A percentile compares a stretch with the other conserved stretches of the same genome.
Evolutionary conservation across 2,888 invertebrate genomes (phyloP).

Genomic region (Chorisops tibialis): DNA sequence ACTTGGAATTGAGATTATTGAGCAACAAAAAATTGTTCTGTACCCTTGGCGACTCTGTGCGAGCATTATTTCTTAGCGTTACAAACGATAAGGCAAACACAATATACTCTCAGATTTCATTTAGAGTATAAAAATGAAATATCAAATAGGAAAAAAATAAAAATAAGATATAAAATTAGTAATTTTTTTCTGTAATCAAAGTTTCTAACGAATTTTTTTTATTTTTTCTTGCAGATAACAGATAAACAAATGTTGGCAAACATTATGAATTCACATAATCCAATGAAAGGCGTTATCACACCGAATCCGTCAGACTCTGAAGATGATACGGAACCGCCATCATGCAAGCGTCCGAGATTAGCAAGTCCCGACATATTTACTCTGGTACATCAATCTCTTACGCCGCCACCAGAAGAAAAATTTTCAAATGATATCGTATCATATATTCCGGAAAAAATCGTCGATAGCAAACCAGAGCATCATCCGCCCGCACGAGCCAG

Average conservation of each 20-base stretch:
- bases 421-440: neutral
- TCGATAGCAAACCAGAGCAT: neutral
- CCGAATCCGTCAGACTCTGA: constrained; percentile 86
- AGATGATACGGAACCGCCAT: constrained; percentile 61
- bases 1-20: no score
- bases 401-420: constrained; percentile 36
- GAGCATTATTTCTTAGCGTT: no score
- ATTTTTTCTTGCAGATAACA: constrained; percentile 10
- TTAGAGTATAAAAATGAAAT: no score
- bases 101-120: no score
- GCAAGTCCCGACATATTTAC: constrained; percentile 10
- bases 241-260: constrained; percentile 6
- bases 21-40: no score
- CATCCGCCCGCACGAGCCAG: constrained; percentile 58
- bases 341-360: constrained; percentile 45
- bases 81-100: no score
- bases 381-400: constrained; percentile 28
- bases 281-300: constrained; percentile 59
- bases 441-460: neutral
- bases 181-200: neutral
- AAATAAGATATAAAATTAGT: no score
- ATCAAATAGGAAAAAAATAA: no score
- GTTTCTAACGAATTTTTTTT: neutral
- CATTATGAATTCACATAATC: constrained; percentile 1
- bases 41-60: no score